Base-by-base conservation (phyloP, 2,888 invertebrate genomes). In the Pyrochroa serraticornis region DNA sequence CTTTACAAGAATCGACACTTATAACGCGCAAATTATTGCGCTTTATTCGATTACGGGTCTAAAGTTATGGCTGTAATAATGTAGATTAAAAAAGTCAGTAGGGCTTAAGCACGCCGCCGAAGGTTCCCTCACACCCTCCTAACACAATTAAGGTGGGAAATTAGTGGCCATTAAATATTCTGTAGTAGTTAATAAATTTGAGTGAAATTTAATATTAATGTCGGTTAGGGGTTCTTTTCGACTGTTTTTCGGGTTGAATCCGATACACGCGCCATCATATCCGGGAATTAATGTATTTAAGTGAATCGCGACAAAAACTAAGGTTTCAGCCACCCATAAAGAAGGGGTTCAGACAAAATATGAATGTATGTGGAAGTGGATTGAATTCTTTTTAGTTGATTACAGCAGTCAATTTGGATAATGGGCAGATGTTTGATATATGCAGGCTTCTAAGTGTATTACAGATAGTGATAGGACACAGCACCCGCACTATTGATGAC, bases 391-490 rank as follows among this genome's bases (percentile, higher is more conserved):
- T 78, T 75, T 77, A 78, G 76, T 77, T 78, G 78, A 79, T 79
- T 78, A 77, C 77, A 65, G 74, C 73, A 76, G 76, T 77, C 78
- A 79, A 79, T 79, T 79, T 78, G 77, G 77, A 77, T 78, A 79
- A 79, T 79, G 78, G 78, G 73, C 72, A 76, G 77, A 78, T 78
- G 76, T 78, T 77, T 78, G 78, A 78, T 78, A 77, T 76, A 77
- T 77, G 70, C 72, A 71, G 71, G 68, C 68, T 72, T 73, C 74
- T 77, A 78, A 78, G 77, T 77, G 77, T 77, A 78, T 78, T 78
- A 77, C 74, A 71, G 75, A 73, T 75, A 75, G 75, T 74, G 74
- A 75, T 75, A 74, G 73, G 73, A 74, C 71, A 71, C 71, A 65
- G 22, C 66, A 46, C 63, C 51, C 60, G 46, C 67, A 69, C 71